These are phyloP conservation scores for Squalus acanthias DNA, from an alignment of 2,797 vertebrate species.

Conservation along the genomic window DNA sequence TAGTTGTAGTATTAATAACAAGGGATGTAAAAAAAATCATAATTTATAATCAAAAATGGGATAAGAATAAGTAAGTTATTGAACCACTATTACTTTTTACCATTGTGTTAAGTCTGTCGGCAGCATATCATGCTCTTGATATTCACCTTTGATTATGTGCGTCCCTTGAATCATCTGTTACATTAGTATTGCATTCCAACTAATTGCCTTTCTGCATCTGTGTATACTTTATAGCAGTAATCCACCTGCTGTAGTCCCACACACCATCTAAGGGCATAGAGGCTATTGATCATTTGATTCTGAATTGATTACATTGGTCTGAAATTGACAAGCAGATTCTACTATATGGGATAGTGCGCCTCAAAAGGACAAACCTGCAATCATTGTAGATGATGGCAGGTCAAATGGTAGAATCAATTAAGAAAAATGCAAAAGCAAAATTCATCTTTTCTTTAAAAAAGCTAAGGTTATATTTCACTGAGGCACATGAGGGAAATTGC, in stretches of 20 bases:
- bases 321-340: background rate
- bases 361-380: background rate
- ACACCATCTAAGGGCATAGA: background rate
- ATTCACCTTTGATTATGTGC: background rate
- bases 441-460: background rate
- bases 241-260: background rate
- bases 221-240: background rate
- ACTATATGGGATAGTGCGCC: too few species aligned
- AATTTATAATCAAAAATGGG: background rate
- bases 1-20: background rate
- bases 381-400: background rate
- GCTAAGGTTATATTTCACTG: background rate
- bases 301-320: background rate
- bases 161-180: background rate
- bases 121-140: background rate
- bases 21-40: background rate
- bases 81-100: background rate
- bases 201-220: background rate
- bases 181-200: background rate
- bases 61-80: background rate
- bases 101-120: background rate
- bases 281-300: background rate
- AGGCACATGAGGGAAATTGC: background rate
- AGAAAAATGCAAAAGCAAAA: background rate
- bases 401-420: background rate